Evolutionary conservation across 2,113 vertebrate genomes (phyloP).

Genomic region (Thalassarche chlororhynchos): DNA sequence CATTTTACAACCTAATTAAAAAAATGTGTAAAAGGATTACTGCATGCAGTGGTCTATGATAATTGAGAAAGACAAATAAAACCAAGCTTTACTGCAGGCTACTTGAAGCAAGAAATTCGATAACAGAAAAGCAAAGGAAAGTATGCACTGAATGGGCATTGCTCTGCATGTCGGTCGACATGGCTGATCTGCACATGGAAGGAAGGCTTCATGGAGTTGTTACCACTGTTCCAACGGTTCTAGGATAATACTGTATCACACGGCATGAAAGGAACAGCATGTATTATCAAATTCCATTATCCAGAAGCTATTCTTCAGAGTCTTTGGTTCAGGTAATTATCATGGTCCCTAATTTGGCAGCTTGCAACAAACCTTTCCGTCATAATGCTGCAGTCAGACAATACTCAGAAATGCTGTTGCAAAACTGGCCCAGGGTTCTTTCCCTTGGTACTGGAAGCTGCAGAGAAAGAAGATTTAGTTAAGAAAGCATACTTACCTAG

Average conservation of each 20-base stretch:
- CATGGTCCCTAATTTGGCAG: neutral
- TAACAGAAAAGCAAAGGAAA: neutral
- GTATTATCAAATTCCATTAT: neutral
- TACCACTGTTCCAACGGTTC: neutral
- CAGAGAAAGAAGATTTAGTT: neutral
- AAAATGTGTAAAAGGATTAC: constrained; percentile 1
- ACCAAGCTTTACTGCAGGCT: neutral
- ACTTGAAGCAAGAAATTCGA: neutral
- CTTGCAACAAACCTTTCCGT: neutral
- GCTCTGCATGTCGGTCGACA: rapidly evolving
- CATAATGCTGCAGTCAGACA: neutral
- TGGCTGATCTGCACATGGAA: neutral
- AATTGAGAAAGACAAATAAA: constrained; percentile 15
- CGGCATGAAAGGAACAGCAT: neutral
- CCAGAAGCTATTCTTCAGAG: neutral
- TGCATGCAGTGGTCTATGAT: neutral
- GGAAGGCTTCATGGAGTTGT: neutral
- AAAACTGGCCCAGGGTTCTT: neutral
- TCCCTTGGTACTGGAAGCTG: neutral
- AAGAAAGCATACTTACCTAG: neutral
- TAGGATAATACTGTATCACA: neutral
- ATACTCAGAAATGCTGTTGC: neutral
- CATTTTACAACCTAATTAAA: constrained; percentile 45
- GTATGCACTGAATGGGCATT: neutral
- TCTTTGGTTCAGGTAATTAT: neutral